These are phyloP conservation scores for Lagenorhynchus albirostris DNA, from an alignment of 2,113 vertebrate species.

Conservation along the genomic window DNA sequence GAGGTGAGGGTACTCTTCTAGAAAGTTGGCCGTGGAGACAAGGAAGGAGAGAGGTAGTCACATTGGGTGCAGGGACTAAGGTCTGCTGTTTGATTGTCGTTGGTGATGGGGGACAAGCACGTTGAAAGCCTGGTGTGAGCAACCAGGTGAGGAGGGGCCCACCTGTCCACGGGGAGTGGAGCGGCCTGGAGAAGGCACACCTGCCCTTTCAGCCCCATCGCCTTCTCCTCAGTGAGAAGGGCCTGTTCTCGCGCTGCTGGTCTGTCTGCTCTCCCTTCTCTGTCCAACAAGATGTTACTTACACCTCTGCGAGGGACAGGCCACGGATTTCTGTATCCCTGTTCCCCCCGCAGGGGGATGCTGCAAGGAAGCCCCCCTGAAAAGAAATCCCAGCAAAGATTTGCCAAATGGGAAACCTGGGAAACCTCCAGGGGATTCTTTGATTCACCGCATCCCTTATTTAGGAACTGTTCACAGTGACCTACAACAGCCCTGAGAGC, in stretches of 20 bases:
- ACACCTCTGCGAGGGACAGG: not conserved
- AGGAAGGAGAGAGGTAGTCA: accelerated
- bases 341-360: accelerated
- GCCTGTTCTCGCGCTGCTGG: not conserved
- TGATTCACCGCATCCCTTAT: not conserved
- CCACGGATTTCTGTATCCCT: accelerated
- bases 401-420: no score
- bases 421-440: not conserved
- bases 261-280: not conserved
- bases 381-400: not conserved
- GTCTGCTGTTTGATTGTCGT: not conserved
- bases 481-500: not conserved
- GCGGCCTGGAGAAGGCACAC: not conserved
- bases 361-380: not conserved
- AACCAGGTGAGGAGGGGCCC: not conserved
- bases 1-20: accelerated
- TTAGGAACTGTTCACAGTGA: not conserved
- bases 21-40: accelerated
- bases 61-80: not conserved
- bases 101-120: not conserved
- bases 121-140: not conserved
- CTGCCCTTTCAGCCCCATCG: not conserved
- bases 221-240: not conserved
- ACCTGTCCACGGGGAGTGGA: not conserved
- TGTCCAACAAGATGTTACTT: no score